Evolutionary conservation across 2,113 vertebrate genomes (phyloP), one percentile per base, ranked within the genome.

Genomic region (Lagenorhynchus albirostris): DNA sequence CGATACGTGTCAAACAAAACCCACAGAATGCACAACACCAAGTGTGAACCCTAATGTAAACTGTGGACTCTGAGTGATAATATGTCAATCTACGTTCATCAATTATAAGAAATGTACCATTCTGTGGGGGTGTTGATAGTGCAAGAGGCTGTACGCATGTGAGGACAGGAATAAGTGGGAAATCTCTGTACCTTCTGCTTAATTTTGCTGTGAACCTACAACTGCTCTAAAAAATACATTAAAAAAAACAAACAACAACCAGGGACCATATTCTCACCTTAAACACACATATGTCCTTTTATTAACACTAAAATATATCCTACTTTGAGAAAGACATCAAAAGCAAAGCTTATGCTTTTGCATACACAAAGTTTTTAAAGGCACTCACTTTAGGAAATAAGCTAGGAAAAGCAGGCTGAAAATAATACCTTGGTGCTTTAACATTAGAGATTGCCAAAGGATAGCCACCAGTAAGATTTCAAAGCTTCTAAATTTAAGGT

Each of bases 311-410:
- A 88, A 33, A 89, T 92, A 93, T 58, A 96, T 25, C 38, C 77
- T 83, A 95, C 87, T 91, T 92, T 96, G 71, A 89, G 36, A 91
- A 95, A 95, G 74, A 90, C 44, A 62, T 25, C 26, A 31, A 96
- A 87, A 84, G 50, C 50, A 91, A 95, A 88, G 33, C 21, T 84
- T 81, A 83, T 68, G 41, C 36, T 95, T 96, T 81, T 93, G 50
- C 23, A 73, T 63, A 53, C 31, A 93, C 68, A 73, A 90, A 96
- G 55, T 70, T 70, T 96, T 83, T 29, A 36, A 4, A 62, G 36
- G 47, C 85, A 92, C 70, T 95, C 76, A 89, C 36, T 97, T 95
- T 44, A 81, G 38, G 80, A 81, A 94, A 50, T 90, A 97, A 92
- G 50, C 63, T 79, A 92, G 70, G 53, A 91, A 96, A 95, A 70